Percentiles rank a stretch among this genome's conserved stretches.
These are phyloP conservation scores for Sicus ferrugineus DNA, from an alignment of 2,888 invertebrate species.

Conservation along the genomic window DNA sequence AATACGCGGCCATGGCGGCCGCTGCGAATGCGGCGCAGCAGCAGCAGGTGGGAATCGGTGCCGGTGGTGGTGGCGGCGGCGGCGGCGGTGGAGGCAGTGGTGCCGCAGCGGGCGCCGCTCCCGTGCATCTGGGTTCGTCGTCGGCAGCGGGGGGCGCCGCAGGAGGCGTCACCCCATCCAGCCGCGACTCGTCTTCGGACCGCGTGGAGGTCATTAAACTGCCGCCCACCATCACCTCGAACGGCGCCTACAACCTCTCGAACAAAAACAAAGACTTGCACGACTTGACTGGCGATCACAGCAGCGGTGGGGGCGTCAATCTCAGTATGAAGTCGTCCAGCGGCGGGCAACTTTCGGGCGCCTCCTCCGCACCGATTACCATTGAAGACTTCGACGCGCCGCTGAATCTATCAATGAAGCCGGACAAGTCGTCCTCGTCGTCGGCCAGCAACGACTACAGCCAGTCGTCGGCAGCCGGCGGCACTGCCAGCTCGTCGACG, in stretches of 20 bases:
- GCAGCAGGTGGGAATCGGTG: constrained; percentile 48
- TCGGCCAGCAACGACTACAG: constrained; percentile 47
- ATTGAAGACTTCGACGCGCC: constrained; percentile 77
- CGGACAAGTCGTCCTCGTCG: constrained; percentile 60
- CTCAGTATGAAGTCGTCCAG: constrained; percentile 58
- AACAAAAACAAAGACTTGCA: constrained; percentile 61
- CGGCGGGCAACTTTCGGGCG: constrained; percentile 44
- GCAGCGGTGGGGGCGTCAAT: constrained; percentile 57
- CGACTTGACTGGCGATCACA: constrained; percentile 56
- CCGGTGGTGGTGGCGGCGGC: constrained; percentile 33
- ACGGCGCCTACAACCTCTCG: constrained; percentile 66
- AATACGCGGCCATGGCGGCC: constrained; percentile 64
- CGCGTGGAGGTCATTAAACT: constrained; percentile 84
- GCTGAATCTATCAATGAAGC: constrained; percentile 83
- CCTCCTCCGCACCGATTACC: constrained; percentile 60
- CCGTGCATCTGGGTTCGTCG: constrained; percentile 43
- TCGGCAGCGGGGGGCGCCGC: constrained; percentile 35
- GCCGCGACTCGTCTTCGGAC: constrained; percentile 65
- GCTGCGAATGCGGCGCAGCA: constrained; percentile 60
- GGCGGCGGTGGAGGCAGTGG: constrained; percentile 5
- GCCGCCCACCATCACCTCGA: constrained; percentile 72
- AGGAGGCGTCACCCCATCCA: constrained; percentile 43
- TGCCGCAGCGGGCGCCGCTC: constrained; percentile 38
- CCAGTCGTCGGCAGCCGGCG: constrained; percentile 30
- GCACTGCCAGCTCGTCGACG: constrained; percentile 31